Percentiles rank a stretch among this genome's conserved stretches.
Evolutionary conservation across 2,888 invertebrate species (phyloP).

Genomic region (Parnassius mnemosyne): DNA sequence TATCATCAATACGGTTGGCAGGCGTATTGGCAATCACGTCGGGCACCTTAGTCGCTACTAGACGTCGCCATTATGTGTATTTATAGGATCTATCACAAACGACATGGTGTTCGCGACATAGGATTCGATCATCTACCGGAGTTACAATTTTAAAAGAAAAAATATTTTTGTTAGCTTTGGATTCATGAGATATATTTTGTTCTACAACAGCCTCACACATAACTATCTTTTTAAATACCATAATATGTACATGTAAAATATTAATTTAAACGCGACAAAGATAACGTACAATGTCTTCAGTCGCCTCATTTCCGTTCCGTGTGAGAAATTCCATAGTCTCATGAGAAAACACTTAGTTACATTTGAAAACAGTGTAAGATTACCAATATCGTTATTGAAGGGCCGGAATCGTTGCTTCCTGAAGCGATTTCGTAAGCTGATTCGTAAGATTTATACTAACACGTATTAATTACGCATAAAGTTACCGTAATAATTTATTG

Average conservation of each 20-base stretch:
- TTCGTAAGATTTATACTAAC: constrained; percentile 15
- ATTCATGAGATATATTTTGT: no score
- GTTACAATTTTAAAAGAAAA: no score
- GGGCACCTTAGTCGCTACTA: no score
- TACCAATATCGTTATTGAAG: constrained; percentile 11
- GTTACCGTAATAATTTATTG: constrained; percentile 18
- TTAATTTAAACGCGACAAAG: constrained; percentile 12
- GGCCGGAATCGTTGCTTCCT: constrained; percentile 21
- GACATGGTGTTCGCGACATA: no score
- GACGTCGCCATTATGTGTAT: no score
- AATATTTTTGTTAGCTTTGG: no score
- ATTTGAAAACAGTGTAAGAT: constrained; percentile 13
- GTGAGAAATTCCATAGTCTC: constrained; percentile 18
- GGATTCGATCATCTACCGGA: no score
- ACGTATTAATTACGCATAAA: constrained; percentile 11
- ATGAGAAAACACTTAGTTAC: constrained; percentile 13
- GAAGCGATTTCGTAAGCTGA: constrained; percentile 12
- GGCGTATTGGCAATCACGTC: no score
- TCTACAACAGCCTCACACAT: no score
- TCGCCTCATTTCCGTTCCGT: constrained; percentile 12
- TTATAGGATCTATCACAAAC: no score
- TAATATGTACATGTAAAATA: background rate
- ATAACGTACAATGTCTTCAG: constrained; percentile 1
- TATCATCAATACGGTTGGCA: no score
- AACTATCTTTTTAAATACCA: no score